Conservation (phyloP, 2,113 vertebrate genomes). For the Hippoglossus stenolepis region DNA sequence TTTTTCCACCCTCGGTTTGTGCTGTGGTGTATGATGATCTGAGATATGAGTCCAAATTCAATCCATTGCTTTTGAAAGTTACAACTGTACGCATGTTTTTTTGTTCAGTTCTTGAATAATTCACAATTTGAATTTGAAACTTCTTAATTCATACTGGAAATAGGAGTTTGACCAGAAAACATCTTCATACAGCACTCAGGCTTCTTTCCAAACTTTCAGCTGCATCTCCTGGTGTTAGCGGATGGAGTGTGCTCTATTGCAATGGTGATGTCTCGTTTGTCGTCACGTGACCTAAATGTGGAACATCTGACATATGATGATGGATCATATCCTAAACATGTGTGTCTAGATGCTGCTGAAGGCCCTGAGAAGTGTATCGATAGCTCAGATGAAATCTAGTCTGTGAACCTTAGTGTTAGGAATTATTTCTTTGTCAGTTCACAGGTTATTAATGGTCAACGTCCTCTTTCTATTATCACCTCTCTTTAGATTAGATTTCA, state of each 20-base stretch:
- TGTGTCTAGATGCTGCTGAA: background rate
- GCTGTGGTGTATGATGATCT: background rate
- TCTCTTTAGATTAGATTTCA: background rate
- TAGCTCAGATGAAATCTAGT: too few species aligned
- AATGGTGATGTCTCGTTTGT: background rate
- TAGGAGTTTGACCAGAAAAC: background rate
- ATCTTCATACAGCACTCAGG: too few species aligned
- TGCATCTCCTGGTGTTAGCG: too few species aligned
- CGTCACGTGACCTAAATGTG: background rate
- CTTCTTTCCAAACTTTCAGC: background rate
- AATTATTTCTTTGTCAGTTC: background rate
- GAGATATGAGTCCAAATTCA: background rate
- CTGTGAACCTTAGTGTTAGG: background rate
- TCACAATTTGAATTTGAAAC: too few species aligned
- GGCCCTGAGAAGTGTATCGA: background rate
- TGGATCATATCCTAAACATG: background rate
- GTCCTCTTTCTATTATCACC: background rate
- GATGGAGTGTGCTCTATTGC: background rate
- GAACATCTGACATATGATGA: background rate
- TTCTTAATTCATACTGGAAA: background rate
- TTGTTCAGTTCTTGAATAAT: background rate
- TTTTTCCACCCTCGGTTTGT: background rate
- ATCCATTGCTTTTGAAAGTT: background rate
- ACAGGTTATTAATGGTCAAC: background rate
- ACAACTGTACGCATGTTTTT: background rate